Conservation (phyloP, 2,888 invertebrate species). For the Chloroclysta siterata region DNA sequence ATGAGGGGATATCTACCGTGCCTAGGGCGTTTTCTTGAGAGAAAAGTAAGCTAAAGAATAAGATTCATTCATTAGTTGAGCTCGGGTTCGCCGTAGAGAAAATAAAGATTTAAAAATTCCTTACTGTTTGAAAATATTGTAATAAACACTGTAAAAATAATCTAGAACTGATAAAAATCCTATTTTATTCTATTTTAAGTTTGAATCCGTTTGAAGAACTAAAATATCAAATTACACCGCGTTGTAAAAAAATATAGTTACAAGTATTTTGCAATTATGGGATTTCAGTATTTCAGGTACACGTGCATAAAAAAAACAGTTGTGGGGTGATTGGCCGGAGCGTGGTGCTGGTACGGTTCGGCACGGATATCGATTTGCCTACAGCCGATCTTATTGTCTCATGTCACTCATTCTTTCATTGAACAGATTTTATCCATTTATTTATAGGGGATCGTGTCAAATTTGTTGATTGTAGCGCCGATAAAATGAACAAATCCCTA, state of each 20-base stretch:
- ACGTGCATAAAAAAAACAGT: slow-evolving; percentile 52
- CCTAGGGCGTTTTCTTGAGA: no score
- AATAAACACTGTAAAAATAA: no score
- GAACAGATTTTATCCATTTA: slow-evolving; percentile 44
- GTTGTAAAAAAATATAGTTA: background rate
- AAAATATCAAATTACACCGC: background rate
- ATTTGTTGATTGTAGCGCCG: slow-evolving; percentile 29
- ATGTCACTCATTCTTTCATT: slow-evolving; percentile 64
- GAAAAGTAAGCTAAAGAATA: no score
- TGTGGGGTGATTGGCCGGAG: slow-evolving; percentile 74
- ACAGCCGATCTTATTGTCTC: slow-evolving; percentile 57
- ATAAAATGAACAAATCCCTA: slow-evolving; percentile 3
- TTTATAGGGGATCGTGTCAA: slow-evolving; percentile 35
- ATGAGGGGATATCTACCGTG: no score
- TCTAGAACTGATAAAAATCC: no score
- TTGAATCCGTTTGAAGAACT: background rate
- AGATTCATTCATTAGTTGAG: no score
- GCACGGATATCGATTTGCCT: slow-evolving; percentile 69
- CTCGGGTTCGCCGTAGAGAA: no score
- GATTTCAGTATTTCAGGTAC: slow-evolving; percentile 9
- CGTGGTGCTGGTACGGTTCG: slow-evolving; percentile 67
- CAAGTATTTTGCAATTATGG: background rate
- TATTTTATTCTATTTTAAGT: no score
- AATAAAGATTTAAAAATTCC: no score
- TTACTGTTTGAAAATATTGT: no score